Conservation (phyloP, 2,797 vertebrate species). For the Staurois parvus region DNA sequence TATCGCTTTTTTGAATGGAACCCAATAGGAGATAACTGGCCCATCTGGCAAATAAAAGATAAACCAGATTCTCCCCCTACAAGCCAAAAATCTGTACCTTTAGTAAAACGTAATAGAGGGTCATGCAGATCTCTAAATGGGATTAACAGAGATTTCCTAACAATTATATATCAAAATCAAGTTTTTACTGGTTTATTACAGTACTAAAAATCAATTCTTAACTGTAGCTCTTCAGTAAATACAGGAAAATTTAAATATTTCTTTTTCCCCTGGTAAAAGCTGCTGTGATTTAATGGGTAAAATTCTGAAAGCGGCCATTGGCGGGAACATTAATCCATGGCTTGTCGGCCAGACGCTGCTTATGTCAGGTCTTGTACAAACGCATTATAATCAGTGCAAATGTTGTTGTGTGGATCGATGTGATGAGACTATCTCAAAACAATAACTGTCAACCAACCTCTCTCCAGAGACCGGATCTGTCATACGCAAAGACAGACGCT, state of each 20-base stretch:
- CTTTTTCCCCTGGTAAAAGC: background rate
- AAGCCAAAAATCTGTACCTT: too few relatives aligned
- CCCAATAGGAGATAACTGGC: too few relatives aligned
- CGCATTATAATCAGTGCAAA: slow-evolving; percentile 24
- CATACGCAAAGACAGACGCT: slow-evolving; percentile 82
- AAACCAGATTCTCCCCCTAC: too few relatives aligned
- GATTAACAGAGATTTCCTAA: too few relatives aligned
- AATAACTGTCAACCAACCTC: slow-evolving; percentile 75
- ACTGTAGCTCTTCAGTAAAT: background rate
- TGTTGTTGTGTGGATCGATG: slow-evolving; percentile 19
- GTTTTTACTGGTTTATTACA: too few relatives aligned
- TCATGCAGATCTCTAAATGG: too few relatives aligned
- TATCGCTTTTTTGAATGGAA: too few relatives aligned
- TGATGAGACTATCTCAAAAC: slow-evolving; percentile 25
- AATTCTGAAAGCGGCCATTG: background rate
- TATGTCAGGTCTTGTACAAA: background rate
- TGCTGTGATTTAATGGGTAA: background rate
- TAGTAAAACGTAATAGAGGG: too few relatives aligned
- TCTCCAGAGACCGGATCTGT: slow-evolving; percentile 85
- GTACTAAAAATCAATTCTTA: too few relatives aligned
- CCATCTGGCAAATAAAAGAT: too few relatives aligned
- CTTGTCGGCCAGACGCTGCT: background rate
- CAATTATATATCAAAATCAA: too few relatives aligned
- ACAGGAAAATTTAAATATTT: background rate
- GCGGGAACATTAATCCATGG: background rate